phyloP scores from a whole-genome alignment of 2,797 vertebrate species.

The Tarsius wallacei region DNA sequence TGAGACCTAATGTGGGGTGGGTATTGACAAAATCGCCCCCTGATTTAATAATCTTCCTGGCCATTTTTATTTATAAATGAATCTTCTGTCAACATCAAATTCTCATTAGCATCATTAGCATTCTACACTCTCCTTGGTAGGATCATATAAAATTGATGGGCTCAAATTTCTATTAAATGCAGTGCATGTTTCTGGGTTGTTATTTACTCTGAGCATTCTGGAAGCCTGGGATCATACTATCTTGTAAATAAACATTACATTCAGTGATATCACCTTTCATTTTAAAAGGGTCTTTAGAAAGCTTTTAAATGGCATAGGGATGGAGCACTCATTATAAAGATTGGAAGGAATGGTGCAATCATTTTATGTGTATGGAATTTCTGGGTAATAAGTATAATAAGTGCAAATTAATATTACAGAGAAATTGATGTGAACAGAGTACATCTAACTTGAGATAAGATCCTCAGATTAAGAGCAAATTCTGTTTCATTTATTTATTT shows the following conservation, averaged over 20 bases:
- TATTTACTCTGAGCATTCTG: constrained; percentile 76
- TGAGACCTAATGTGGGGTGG: background rate
- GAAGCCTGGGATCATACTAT: constrained; percentile 72
- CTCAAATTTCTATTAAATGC: constrained; percentile 79
- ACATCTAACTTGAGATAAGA: constrained; percentile 18
- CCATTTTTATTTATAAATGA: constrained; percentile 77
- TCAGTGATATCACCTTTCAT: constrained; percentile 80
- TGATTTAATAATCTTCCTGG: constrained; percentile 73
- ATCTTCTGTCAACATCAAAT: constrained; percentile 77
- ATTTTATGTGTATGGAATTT: constrained; percentile 72
- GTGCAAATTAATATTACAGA: constrained; percentile 73
- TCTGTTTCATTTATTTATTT: constrained; percentile 23
- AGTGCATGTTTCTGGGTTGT: constrained; percentile 50
- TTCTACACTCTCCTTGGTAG: constrained; percentile 56
- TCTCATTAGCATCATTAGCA: constrained; percentile 79
- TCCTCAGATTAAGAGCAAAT: constrained; percentile 15
- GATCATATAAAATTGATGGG: constrained; percentile 81
- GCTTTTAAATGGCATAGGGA: constrained; percentile 76
- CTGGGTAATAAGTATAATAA: constrained; percentile 75
- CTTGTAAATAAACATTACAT: constrained; percentile 81
- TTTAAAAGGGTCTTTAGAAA: constrained; percentile 85
- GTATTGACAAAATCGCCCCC: constrained; percentile 45
- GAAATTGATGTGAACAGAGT: constrained; percentile 50
- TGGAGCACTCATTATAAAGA: constrained; percentile 71
- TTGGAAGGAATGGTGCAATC: constrained; percentile 47